phyloP scores from a whole-genome alignment of 2,113 vertebrate species.

The Cheirogaleus medius region DNA sequence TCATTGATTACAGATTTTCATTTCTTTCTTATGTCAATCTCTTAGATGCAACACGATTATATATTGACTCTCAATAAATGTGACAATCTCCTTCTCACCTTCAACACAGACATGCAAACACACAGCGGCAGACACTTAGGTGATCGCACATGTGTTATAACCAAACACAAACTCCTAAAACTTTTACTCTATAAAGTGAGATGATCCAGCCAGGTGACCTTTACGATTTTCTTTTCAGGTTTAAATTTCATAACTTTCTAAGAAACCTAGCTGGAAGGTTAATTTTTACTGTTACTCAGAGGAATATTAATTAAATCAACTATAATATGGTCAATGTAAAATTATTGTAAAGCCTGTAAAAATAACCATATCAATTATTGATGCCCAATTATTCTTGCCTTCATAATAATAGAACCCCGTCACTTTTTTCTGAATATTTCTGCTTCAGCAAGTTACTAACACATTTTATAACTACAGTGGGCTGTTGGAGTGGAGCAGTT shows the following conservation, averaged over 20 bases:
- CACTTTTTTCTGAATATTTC: neutral
- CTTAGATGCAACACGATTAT: neutral
- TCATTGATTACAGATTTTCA: neutral
- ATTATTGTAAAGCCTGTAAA: neutral
- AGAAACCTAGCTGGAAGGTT: neutral
- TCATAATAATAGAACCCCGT: neutral
- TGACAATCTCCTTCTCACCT: neutral
- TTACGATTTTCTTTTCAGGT: neutral
- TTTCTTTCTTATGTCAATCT: neutral
- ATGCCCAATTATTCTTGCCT: neutral
- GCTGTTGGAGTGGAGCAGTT: neutral
- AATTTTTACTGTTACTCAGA: constrained; percentile 28
- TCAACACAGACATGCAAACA: neutral
- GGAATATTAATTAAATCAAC: neutral
- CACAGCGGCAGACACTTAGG: neutral
- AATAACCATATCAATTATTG: neutral
- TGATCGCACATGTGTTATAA: neutral
- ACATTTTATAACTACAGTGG: neutral
- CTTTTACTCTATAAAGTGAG: neutral
- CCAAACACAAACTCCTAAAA: neutral
- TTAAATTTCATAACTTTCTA: neutral
- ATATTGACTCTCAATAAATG: neutral
- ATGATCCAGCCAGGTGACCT: neutral
- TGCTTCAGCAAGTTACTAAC: neutral
- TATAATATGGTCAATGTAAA: neutral